Base-by-base conservation (phyloP, 2,797 vertebrate species). In the Allobates femoralis region DNA sequence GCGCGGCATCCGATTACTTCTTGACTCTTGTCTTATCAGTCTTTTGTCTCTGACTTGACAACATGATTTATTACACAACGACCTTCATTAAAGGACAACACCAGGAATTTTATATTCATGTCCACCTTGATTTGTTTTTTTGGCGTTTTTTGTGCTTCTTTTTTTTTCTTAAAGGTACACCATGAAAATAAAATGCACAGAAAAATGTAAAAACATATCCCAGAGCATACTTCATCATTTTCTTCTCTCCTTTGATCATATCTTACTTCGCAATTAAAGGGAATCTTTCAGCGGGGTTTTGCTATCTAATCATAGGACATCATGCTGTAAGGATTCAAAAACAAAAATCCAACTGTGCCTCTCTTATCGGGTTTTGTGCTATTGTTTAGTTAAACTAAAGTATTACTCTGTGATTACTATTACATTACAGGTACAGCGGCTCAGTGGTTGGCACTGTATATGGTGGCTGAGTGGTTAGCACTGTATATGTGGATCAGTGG, bases 41-140 rank as follows among this genome's bases (percentile, higher is more conserved):
- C 28, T 6, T 32, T 79, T 79, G 51, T 79, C 71, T 73, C 32
- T 28, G 6, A 46, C 15, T 67, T 81, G 71, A 37, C 69, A 69
- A 32, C 37, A 81, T 87, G 66, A 83, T 84, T 62, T 62, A 84
- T 79, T n/a, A 46, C 21, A 34, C 34, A n/a, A 37, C 32, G 51
- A 58, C 34, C 55, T 83, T 53, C 19, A 53, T 30, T 84, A 26
- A 74, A 87, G 41, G 66, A 51, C 15, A 74, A 34, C 5, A 60
- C 53, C 19, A 74, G 74, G 55, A 32, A 79, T 84, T 86, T 71
- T 55, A 50, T 34, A 7, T 34, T 37, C 51, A 73, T 71, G 55
- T 30, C 6, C 15, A 18, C 28, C 14, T 32, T n/a, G 5, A 56
- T 62, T 62, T 23, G 58, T 23, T 60, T 79, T 34, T 53, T 11